Evolutionary conservation across 2,888 invertebrate genomes (phyloP), one percentile per base, ranked within the genome.

Genomic region (Mesorhabditis sp.): DNA sequence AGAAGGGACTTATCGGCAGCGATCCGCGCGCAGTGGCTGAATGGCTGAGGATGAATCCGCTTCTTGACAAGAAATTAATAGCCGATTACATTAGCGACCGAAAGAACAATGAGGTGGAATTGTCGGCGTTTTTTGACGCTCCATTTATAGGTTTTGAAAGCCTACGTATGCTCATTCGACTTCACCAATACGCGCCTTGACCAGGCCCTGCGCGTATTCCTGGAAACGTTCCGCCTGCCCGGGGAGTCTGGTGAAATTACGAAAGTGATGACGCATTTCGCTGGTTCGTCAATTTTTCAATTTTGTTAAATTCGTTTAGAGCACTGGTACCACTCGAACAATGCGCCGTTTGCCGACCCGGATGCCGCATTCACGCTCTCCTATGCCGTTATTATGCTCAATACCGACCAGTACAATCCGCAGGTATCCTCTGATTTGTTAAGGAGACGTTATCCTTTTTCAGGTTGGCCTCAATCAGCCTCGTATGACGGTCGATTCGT

Each of bases 381-480:
- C 2, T 99, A 98, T 87, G 96, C 96, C 6, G 92, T 97, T n/a
- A 97, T 99, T 75, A 97, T 99, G 96, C 88, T 99, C 72, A 99
- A 99, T 87, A 95, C 95, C 84, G 98, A 99, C 89, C 98, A 98
- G 86, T 98, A 99, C 87, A 99, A 98, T 88, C 91, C 93, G 15
- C 81, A 83, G 70, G 84, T 79, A 44, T 64, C 71, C 45, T 69
- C 28, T 4, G 5, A 13, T 50, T 50, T 50, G 7, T 10, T 50
- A n/a, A n/a, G 7, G 7, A 50, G 7, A 7, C 44, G 5, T 43
- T 58, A 42, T 10, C 7, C n/a, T n/a, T 50, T 28, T 72, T 44
- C 65, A 78, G 74, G 82, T 73, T 5, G 73, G 75, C n/a, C 69
- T 82, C 43, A 80, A 78, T 66, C 83, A 84, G 67, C 80, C 76